These are phyloP conservation scores for Taeniopygia guttata DNA, from an alignment of 2,797 vertebrate genomes.

Conservation along the genomic window DNA sequence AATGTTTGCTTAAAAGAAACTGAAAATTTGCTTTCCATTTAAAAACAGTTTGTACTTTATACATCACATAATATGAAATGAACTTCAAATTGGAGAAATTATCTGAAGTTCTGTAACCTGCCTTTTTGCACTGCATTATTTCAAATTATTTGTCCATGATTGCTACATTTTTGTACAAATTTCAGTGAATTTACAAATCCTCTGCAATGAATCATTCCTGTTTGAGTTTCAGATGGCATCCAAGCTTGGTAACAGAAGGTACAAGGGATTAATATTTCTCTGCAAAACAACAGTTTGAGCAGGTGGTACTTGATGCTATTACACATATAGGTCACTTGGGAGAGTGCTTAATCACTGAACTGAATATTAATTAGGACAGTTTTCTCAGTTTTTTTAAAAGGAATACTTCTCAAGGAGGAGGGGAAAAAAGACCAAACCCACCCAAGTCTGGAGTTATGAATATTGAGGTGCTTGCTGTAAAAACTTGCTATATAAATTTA, in stretches of 20 bases:
- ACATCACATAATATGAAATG: background rate
- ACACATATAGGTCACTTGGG: slow-evolving; percentile 59
- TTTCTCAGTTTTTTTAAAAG: background rate
- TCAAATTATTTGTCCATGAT: background rate
- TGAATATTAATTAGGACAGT: slow-evolving; percentile 57
- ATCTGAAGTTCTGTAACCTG: background rate
- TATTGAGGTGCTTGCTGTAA: background rate
- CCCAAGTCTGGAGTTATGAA: background rate
- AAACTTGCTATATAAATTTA: background rate
- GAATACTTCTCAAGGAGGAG: background rate
- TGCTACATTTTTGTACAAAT: background rate
- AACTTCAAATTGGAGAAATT: background rate
- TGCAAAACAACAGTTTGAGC: slow-evolving; percentile 61
- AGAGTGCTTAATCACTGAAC: slow-evolving; percentile 56
- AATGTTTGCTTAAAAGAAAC: background rate
- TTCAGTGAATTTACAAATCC: slow-evolving; percentile 27
- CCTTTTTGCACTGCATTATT: background rate
- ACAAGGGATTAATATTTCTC: slow-evolving; percentile 37
- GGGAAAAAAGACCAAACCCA: background rate
- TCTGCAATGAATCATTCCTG: slow-evolving; percentile 8
- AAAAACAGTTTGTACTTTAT: background rate
- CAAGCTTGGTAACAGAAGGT: slow-evolving; percentile 44
- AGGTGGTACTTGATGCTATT: slow-evolving; percentile 57
- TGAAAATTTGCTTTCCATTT: background rate
- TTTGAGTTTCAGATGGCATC: slow-evolving; percentile 45